Conservation (phyloP, 2,797 vertebrate species). For the Poecilia picta region DNA sequence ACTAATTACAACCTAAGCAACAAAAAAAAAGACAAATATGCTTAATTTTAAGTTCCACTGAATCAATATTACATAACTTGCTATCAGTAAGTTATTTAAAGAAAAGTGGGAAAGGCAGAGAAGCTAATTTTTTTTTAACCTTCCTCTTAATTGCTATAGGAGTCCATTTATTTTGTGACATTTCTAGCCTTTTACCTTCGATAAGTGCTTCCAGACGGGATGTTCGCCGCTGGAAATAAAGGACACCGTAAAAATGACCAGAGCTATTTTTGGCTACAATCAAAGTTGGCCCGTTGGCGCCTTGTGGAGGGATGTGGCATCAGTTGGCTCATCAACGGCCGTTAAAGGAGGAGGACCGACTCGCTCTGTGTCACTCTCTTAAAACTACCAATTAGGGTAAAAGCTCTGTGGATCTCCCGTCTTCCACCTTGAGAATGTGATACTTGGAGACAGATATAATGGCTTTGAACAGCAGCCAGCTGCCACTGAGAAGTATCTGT, state of each 20-base stretch:
- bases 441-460: slow-evolving; percentile 53
- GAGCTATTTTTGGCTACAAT: slow-evolving; percentile 64
- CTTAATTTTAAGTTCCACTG: neutral
- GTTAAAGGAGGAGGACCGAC: slow-evolving; percentile 40
- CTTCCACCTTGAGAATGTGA: slow-evolving; percentile 65
- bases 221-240: slow-evolving; percentile 25
- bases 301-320: slow-evolving; percentile 61
- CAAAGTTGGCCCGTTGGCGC: slow-evolving; percentile 58
- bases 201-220: slow-evolving; percentile 26
- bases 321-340: slow-evolving; percentile 51
- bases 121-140: neutral
- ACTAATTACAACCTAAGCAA: neutral
- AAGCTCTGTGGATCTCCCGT: slow-evolving; percentile 65
- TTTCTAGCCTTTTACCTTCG: neutral
- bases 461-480: slow-evolving; percentile 66
- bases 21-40: neutral
- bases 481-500: slow-evolving; percentile 47
- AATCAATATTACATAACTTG: neutral
- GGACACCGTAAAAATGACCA: slow-evolving; percentile 26
- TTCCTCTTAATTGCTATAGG: neutral
- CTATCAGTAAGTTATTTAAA: too few relatives aligned
- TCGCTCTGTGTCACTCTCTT: slow-evolving; percentile 53
- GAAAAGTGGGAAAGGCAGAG: neutral
- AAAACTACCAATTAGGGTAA: slow-evolving; percentile 76
- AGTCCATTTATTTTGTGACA: neutral